These are phyloP conservation scores for Heliconius sara DNA, from an alignment of 2,888 invertebrate species.

Conservation along the genomic window DNA sequence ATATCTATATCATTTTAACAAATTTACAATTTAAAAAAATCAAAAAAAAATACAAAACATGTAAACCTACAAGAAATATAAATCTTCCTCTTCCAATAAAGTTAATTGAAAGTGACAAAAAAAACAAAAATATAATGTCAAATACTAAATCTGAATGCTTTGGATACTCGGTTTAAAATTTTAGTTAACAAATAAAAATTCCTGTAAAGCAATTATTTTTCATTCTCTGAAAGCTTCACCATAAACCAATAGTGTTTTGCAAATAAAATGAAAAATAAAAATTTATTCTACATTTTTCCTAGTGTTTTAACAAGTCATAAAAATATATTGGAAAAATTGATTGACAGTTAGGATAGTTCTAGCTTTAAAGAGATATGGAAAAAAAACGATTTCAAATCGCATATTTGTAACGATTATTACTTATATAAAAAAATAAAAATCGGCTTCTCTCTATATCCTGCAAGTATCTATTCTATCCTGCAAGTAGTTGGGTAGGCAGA, in stretches of 20 bases:
- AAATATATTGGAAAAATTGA: constrained; percentile 20
- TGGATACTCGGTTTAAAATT: not conserved
- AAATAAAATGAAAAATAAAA: constrained; percentile 13
- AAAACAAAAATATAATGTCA: not conserved
- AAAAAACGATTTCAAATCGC: too few species aligned
- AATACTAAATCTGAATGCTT: constrained; percentile 1
- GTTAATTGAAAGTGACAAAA: not conserved
- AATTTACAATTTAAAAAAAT: not conserved
- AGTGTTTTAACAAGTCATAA: constrained; percentile 19
- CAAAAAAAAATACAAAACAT: not conserved
- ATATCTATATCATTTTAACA: not conserved
- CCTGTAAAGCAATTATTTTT: constrained; percentile 16
- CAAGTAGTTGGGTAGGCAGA: too few species aligned
- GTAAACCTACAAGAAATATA: not conserved
- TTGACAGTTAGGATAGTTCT: constrained; percentile 1
- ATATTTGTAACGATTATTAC: too few species aligned
- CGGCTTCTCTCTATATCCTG: too few species aligned
- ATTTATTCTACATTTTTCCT: constrained; percentile 10
- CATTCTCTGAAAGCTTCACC: constrained; percentile 16
- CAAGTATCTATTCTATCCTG: too few species aligned
- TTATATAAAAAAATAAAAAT: too few species aligned
- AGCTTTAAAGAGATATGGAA: not conserved
- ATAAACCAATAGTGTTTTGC: constrained; percentile 25
- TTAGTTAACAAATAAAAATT: constrained; percentile 11
- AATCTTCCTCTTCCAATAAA: not conserved